Evolutionary conservation across 2,888 invertebrate genomes (phyloP), one percentile per base, ranked within the genome.

Genomic region (Leucozona laternaria): DNA sequence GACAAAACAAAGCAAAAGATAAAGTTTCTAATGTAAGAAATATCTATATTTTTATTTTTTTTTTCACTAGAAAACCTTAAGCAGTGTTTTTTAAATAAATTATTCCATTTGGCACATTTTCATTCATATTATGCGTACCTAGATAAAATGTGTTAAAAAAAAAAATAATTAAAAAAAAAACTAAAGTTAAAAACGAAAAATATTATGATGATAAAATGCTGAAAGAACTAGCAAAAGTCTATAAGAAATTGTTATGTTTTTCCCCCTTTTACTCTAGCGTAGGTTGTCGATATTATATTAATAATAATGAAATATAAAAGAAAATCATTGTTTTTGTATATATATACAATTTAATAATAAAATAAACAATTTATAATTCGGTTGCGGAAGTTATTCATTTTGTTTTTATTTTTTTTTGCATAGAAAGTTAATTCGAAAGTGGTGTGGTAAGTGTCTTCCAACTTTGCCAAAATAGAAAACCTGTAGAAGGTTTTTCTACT

Each of bases 281-380:
- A 79, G 84, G 80, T 84, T 81, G 85, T 85, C 81, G 81, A 85
- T 85, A 80, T 85, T 62, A 55, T 55, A 57, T 60, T 60, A 57
- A 55, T 43, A 43, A 57, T 37, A 53, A 78, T 53, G 22, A 75
- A 81, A 40, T 22, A 40, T 40, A 15, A 40, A 60, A 60, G 13
- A 40, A 60, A 82, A 81, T 72, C 73, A 81, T 82, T 82, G 78
- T 86, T 75, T 86, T 82, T 86, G 78, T 82, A 82, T 82, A 82
- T 82, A 82, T 82, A 86, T 78, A 82, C 78, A 86, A 75, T 79
- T 79, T 73, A 82, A 57, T 79, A 82, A 86, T 60, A 60, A 66
- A 86, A 78, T 78, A 81, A 81, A 78, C 55, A 82, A 78, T 82
- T 82, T 86, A 78, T 86, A 86, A 86, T 82, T 86, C 78, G 86